A percentile compares a stretch with the other conserved stretches of the same genome.
Conservation (phyloP, 2,797 vertebrate species). For the Alosa sapidissima region DNA sequence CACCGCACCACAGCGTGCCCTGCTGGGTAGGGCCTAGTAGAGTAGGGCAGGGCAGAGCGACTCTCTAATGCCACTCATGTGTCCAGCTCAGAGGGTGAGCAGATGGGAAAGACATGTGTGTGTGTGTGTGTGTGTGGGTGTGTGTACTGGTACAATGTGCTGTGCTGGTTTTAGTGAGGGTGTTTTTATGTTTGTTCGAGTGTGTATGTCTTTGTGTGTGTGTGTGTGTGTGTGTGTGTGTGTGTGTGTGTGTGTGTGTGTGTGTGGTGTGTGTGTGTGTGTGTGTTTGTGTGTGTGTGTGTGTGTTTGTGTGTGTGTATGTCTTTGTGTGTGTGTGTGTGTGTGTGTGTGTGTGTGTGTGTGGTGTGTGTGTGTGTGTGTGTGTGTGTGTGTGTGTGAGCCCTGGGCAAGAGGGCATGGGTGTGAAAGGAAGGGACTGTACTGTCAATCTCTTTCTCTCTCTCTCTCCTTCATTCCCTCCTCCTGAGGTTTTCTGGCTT, state of each 20-base stretch:
- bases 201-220: too few species aligned
- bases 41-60: not conserved
- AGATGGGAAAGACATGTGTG: constrained; percentile 22
- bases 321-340: too few species aligned
- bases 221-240: not conserved
- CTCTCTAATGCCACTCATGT: not conserved
- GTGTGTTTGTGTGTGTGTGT: not conserved
- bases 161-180: too few species aligned
- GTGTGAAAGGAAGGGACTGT: not conserved
- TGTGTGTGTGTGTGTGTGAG: constrained; percentile 26
- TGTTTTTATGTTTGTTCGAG: too few species aligned
- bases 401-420: constrained; percentile 4
- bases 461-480: not conserved
- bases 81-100: not conserved
- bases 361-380: too few species aligned
- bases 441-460: constrained; percentile 12
- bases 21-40: too few species aligned
- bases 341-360: constrained; percentile 23
- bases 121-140: constrained; percentile 38
- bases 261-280: constrained; percentile 21
- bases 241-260: not conserved
- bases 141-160: constrained; percentile 18
- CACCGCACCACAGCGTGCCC: too few species aligned
- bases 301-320: not conserved
- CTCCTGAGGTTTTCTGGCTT: not conserved